Conservation (phyloP, 2,113 vertebrate genomes). For the Rhynchomys soricoides region DNA sequence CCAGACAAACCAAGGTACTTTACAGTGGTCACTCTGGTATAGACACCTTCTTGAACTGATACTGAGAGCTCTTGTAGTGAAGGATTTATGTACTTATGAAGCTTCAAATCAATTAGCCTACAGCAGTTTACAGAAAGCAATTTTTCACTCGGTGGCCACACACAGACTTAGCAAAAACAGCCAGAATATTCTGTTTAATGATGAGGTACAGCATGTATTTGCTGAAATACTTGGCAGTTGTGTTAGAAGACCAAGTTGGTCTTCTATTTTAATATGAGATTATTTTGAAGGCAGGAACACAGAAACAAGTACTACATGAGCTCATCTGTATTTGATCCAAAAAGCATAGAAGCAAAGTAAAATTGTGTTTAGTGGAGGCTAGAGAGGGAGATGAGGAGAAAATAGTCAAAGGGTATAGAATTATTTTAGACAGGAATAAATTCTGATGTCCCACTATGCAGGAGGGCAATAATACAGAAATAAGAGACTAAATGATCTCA, state of each 20-base stretch:
- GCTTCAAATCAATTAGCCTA: not conserved
- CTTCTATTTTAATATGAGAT: conserved; percentile 26
- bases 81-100: not conserved
- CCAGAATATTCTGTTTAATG: not conserved
- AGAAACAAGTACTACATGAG: not conserved
- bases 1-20: not conserved
- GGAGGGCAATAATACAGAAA: not conserved
- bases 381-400: not conserved
- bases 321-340: not conserved
- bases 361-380: not conserved
- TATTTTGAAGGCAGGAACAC: not conserved
- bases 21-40: not conserved
- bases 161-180: not conserved
- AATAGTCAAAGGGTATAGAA: too few relatives aligned
- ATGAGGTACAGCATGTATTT: not conserved
- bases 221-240: not conserved
- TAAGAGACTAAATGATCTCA: not conserved
- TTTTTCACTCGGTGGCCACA: not conserved
- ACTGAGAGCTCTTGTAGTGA: not conserved
- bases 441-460: not conserved
- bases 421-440: not conserved
- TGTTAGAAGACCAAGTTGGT: not conserved
- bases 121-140: not conserved
- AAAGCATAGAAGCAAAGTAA: not conserved
- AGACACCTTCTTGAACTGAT: not conserved